phyloP scores from a whole-genome alignment of 2,113 vertebrate genomes.

The Hippolais icterina region DNA sequence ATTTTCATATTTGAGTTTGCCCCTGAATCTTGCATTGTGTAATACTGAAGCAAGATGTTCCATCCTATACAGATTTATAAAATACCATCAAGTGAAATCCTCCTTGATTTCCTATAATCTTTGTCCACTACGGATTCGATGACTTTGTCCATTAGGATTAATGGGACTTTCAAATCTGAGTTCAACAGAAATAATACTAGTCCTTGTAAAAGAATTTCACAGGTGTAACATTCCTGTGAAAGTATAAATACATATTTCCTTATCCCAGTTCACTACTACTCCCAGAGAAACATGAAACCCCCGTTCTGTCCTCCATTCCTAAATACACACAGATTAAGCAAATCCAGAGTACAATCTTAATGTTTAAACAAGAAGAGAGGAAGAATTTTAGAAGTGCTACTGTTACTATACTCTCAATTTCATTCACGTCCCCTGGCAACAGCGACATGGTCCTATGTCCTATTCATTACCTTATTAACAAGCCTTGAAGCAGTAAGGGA shows the following conservation, averaged over 20 bases:
- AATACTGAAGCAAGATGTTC: neutral
- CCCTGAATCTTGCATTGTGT: neutral
- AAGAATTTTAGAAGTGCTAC: neutral
- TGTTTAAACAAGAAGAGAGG: neutral
- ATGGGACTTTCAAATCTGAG: neutral
- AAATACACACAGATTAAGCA: neutral
- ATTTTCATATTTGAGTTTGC: neutral
- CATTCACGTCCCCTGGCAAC: neutral
- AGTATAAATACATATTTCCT: neutral
- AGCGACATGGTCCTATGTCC: neutral
- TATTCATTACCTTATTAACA: neutral
- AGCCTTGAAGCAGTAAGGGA: neutral
- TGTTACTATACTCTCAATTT: neutral
- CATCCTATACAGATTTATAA: neutral
- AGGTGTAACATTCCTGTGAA: neutral
- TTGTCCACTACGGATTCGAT: neutral
- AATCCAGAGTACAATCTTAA: neutral
- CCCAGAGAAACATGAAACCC: neutral
- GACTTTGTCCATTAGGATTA: neutral
- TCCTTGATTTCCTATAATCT: neutral
- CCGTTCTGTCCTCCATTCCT: neutral
- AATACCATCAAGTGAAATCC: neutral
- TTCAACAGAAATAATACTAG: neutral
- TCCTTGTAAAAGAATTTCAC: neutral
- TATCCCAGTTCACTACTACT: neutral